phyloP scores from a whole-genome alignment of 1,140 invertebrate species.

The Temnothorax curvispinosus region DNA sequence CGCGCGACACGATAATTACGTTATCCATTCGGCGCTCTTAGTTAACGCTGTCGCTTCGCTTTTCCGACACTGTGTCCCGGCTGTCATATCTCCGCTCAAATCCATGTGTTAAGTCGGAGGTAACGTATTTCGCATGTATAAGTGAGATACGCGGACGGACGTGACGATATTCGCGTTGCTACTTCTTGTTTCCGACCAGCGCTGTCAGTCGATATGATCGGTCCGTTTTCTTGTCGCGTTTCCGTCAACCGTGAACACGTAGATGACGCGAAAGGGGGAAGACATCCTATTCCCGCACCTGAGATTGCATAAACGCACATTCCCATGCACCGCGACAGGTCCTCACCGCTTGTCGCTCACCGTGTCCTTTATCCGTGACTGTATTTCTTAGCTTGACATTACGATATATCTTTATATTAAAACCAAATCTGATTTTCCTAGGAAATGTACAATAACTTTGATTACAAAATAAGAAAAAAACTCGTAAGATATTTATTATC shows the following conservation, averaged over 20 bases:
- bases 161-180: constrained; percentile 32
- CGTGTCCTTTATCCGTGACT: not conserved
- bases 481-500: not conserved
- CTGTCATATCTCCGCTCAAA: constrained; percentile 25
- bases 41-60: constrained; percentile 48
- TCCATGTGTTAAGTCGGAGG: constrained; percentile 23
- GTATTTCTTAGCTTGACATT: not conserved
- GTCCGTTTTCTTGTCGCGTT: constrained; percentile 16
- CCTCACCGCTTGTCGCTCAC: constrained; percentile 1
- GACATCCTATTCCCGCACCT: not conserved
- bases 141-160: constrained; percentile 21
- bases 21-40: constrained; percentile 49
- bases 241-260: constrained; percentile 34
- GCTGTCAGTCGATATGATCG: constrained; percentile 34
- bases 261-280: not conserved
- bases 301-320: constrained; percentile 26
- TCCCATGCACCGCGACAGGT: not conserved
- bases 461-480: not conserved
- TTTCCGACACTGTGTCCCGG: constrained; percentile 23
- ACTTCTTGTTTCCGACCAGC: constrained; percentile 2
- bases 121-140: not conserved
- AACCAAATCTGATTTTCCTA: not conserved
- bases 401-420: not conserved
- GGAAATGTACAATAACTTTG: not conserved
- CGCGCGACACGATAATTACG: constrained; percentile 37